These are phyloP conservation scores for Neomonachus schauinslandi DNA, from an alignment of 2,113 vertebrate species.

Conservation along the genomic window DNA sequence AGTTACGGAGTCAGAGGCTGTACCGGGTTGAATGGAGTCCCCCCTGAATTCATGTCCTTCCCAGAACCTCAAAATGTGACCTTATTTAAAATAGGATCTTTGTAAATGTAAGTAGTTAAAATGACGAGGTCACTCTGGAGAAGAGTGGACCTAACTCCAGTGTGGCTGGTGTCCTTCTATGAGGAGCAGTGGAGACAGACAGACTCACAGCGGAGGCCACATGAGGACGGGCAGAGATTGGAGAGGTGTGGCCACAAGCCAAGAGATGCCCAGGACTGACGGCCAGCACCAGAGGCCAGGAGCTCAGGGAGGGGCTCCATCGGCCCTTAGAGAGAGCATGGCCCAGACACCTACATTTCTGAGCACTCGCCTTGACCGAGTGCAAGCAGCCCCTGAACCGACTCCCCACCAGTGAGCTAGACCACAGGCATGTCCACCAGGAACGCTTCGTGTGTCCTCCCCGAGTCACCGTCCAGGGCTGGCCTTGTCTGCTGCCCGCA, in stretches of 20 bases:
- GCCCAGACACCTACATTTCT: background rate
- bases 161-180: background rate
- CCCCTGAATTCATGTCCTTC: background rate
- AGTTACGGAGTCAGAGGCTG: background rate
- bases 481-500: background rate
- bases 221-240: background rate
- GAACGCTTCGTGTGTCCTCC: background rate
- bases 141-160: background rate
- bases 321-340: too few relatives aligned
- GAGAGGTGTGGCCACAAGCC: rapidly evolving
- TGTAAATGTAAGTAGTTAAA: rapidly evolving
- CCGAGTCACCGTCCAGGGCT: background rate
- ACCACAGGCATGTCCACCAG: background rate
- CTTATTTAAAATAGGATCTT: background rate
- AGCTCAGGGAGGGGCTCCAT: background rate
- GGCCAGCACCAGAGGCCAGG: background rate
- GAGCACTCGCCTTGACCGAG: background rate
- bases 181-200: too few relatives aligned
- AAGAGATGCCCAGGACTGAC: rapidly evolving
- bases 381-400: background rate
- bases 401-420: background rate
- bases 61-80: background rate
- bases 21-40: rapidly evolving
- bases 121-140: background rate
- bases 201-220: too few relatives aligned